Base-by-base conservation (phyloP, 2,888 invertebrate genomes). In the Ennomos quercinarius region DNA sequence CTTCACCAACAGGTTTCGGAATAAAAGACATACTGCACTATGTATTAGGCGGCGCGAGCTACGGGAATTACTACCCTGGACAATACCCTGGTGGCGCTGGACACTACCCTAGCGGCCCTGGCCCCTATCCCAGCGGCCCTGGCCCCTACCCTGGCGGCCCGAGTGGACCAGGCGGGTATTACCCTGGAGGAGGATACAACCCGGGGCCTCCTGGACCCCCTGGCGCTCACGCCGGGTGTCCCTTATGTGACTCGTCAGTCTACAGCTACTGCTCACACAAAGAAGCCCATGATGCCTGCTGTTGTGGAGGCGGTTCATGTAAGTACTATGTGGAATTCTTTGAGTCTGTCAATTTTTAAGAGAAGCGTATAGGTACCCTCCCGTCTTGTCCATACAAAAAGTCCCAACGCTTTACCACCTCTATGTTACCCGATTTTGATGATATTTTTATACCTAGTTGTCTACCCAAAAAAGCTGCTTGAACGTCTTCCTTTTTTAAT, bases 191-290 rank as follows among this genome's bases (percentile, higher is more conserved):
- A 13, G 68, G 72, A 1, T 67, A 76, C 47, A 72, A 78, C 13
- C 77, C 75, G 1, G 76, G 78, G 0, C 69, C 79, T 6, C 76
- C 80, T 0, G 91, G 91, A 0, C 91, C 91, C 0, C 91, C 91
- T 0, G 92, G 92, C 0, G 92, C 90, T 1, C 92, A 92, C 42
- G 79, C 89, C 0, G 92, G 93, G n/a, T 96, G 96, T 71, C 96
- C 96, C 0, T 80, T 95, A 35, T 96, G 96, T 73, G 96, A 96
- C 78, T 95, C 95, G 0, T 96, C 96, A 0, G 96, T 96, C 5
- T 96, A 95, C 81, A 94, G 95, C 70, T 96, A 96, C 81, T 96
- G 96, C 78, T 95, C 94, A 0, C 94, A 95, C 60, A 96, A 96
- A 84, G 90, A 96, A 57, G 91, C 95, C 5, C 96, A 96, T 73